phyloP scores from a whole-genome alignment of 2,888 invertebrate genomes.

The Euproctis similis region DNA sequence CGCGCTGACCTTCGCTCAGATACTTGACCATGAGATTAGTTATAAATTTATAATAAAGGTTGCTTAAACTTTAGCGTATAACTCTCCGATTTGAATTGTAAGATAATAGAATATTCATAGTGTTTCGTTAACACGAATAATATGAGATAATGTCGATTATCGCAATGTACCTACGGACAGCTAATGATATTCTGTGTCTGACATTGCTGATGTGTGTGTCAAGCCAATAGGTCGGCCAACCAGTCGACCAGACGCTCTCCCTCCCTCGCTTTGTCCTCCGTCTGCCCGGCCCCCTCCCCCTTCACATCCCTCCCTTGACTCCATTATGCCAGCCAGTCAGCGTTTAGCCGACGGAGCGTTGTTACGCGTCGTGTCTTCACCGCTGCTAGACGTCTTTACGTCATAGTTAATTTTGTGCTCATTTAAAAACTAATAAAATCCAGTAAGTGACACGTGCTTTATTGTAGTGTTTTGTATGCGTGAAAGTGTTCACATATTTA shows the following conservation, averaged over 20 bases:
- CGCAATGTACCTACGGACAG: too few species aligned
- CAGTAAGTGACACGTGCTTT: conserved; percentile 50
- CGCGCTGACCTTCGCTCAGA: conserved; percentile 57
- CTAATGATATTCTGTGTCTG: conserved; percentile 31
- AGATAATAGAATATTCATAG: too few species aligned
- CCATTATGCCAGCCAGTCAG: conserved; percentile 63
- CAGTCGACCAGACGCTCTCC: conserved; percentile 70
- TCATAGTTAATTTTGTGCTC: conserved; percentile 61
- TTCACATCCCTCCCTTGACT: conserved; percentile 35
- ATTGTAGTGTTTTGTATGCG: conserved; percentile 23
- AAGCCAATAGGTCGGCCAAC: conserved; percentile 73
- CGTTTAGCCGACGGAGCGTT: conserved; percentile 39
- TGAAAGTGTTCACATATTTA: conserved; percentile 20
- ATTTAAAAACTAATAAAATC: conserved; percentile 43
- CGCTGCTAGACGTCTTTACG: conserved; percentile 50
- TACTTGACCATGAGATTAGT: conserved; percentile 64
- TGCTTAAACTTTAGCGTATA: conserved; percentile 41
- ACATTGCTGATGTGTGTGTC: conserved; percentile 51
- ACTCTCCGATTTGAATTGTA: too few species aligned
- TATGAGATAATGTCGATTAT: background rate
- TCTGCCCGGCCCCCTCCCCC: conserved; percentile 36
- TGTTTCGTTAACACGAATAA: too few species aligned
- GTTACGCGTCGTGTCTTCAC: conserved; percentile 30
- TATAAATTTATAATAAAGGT: conserved; percentile 65
- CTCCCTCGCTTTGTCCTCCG: conserved; percentile 62